A percentile compares a stretch with the other conserved stretches of the same genome.
Evolutionary conservation across 35 echinoderm and acorn worm species (phyloP).

Genomic region (Strongylocentrotus purpuratus): DNA sequence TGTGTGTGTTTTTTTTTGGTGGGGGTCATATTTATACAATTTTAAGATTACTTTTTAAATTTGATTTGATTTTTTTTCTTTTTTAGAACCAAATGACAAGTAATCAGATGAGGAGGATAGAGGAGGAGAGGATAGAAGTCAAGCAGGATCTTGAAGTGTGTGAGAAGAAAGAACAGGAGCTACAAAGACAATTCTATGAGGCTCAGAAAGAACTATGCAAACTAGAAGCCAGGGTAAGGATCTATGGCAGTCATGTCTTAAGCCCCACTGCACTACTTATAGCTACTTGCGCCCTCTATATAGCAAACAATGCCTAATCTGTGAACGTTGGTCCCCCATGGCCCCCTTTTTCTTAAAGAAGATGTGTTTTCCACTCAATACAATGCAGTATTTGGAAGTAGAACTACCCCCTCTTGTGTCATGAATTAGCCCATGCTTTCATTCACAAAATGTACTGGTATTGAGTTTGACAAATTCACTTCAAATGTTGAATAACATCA

Average conservation of each 20-base stretch:
- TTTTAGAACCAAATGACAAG: constrained; percentile 96
- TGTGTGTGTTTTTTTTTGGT: too few relatives aligned
- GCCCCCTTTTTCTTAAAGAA: too few relatives aligned
- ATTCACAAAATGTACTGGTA: not conserved
- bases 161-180: constrained; percentile 65
- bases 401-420: not conserved
- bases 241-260: not conserved
- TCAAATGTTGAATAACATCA: not conserved
- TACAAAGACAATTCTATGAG: constrained; percentile 73
- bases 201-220: constrained; percentile 90
- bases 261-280: too few relatives aligned
- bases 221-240: constrained; percentile 64
- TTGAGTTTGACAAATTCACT: not conserved
- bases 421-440: not conserved
- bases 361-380: too few relatives aligned
- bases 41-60: too few relatives aligned
- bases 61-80: not conserved
- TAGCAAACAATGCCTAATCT: too few relatives aligned
- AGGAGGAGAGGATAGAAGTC: constrained; percentile 90
- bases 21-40: too few relatives aligned
- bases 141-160: constrained; percentile 72
- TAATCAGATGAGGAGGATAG: constrained; percentile 92
- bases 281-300: too few relatives aligned
- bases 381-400: not conserved
- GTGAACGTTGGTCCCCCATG: too few relatives aligned